Conservation (phyloP, 2,888 invertebrate genomes). For the Eupsilia transversa region DNA sequence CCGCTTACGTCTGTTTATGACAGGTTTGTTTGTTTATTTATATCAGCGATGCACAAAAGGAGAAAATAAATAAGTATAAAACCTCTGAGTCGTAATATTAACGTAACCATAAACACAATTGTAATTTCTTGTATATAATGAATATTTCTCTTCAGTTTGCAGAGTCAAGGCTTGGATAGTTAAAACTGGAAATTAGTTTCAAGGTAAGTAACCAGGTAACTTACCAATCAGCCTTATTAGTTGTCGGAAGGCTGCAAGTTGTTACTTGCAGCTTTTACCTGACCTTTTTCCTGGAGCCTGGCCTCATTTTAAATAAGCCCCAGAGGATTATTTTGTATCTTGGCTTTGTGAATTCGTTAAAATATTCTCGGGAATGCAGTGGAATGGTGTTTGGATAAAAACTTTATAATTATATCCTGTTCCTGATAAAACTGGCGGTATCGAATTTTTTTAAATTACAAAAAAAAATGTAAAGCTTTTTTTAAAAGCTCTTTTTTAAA, state of each 20-base stretch:
- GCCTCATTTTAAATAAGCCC: slow-evolving; percentile 13
- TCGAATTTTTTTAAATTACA: not conserved
- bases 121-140: not conserved
- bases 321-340: not conserved
- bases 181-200: not conserved
- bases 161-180: not conserved
- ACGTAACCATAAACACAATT: not conserved
- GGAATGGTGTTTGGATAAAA: not conserved
- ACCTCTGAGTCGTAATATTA: not conserved
- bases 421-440: not conserved
- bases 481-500: no score
- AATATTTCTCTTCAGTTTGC: slow-evolving; percentile 14
- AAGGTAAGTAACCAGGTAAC: not conserved
- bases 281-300: not conserved
- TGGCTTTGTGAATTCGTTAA: not conserved
- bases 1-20: not conserved
- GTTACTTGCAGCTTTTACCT: no score
- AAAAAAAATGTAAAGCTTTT: not conserved
- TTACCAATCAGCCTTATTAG: slow-evolving; percentile 1
- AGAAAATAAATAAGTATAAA: not conserved
- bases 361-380: not conserved
- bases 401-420: no score
- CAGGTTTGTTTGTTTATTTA: not conserved
- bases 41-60: not conserved
- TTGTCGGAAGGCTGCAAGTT: slow-evolving; percentile 4